phyloP scores from a whole-genome alignment of 2,113 vertebrate species.

The Brachyhypopomus gauderio region DNA sequence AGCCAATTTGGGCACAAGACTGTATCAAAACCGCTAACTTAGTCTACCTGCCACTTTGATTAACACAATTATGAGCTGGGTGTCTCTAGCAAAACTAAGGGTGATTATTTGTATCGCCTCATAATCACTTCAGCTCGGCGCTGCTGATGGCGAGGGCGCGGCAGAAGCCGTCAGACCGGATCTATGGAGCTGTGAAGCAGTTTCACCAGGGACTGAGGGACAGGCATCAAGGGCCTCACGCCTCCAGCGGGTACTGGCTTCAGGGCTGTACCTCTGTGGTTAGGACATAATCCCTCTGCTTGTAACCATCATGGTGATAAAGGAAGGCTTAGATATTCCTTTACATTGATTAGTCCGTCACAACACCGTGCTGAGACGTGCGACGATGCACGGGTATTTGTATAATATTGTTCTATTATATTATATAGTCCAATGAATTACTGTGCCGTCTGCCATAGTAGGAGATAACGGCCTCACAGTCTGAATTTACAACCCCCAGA shows the following conservation, averaged over 20 bases:
- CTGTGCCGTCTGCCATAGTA: no score
- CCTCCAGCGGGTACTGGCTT: not conserved
- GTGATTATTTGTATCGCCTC: constrained; percentile 8
- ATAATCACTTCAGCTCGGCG: no score
- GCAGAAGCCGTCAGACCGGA: constrained; percentile 45
- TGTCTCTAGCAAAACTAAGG: constrained; percentile 21
- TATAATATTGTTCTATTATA: no score
- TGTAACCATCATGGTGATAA: not conserved
- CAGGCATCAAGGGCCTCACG: not conserved
- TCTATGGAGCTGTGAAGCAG: constrained; percentile 24
- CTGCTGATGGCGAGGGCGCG: constrained; percentile 24
- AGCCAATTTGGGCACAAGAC: no score
- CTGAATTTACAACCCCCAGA: no score
- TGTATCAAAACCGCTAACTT: no score
- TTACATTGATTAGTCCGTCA: not conserved
- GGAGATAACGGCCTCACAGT: no score
- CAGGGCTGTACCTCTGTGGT: constrained; percentile 3
- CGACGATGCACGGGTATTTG: not conserved
- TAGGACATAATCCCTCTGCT: not conserved
- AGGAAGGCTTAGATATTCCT: not conserved
- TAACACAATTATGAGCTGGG: not conserved
- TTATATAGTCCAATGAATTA: not conserved
- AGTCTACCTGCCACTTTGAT: not conserved
- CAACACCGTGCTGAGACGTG: not conserved
- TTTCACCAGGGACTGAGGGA: constrained; percentile 37